Conservation (phyloP, 2,888 invertebrate genomes). For the Pyrochroa serraticornis region DNA sequence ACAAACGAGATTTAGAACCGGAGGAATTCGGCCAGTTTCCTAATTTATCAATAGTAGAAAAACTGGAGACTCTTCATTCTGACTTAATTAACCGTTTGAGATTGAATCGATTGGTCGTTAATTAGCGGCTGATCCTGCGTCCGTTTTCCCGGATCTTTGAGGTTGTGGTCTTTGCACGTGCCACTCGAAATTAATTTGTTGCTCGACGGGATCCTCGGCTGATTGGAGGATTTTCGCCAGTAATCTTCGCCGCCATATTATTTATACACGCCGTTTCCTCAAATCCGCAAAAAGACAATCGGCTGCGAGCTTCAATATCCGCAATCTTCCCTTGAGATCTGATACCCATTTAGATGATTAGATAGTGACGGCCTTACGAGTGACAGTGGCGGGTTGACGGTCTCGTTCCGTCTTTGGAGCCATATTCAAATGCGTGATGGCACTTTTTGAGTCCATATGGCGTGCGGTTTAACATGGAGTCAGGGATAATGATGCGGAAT, state of each 20-base stretch:
- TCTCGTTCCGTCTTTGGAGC: slow-evolving; percentile 6
- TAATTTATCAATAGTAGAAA: too few species aligned
- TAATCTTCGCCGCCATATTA: slow-evolving; percentile 12
- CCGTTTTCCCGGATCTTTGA: too few species aligned
- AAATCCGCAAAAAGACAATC: slow-evolving; percentile 27
- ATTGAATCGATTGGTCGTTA: too few species aligned
- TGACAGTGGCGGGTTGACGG: slow-evolving; percentile 20
- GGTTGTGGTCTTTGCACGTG: too few species aligned
- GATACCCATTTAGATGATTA: slow-evolving; percentile 33
- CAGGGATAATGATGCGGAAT: slow-evolving; percentile 27
- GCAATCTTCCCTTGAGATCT: slow-evolving; percentile 30
- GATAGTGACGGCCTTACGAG: slow-evolving; percentile 26
- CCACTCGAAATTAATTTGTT: too few species aligned
- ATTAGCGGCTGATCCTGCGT: too few species aligned
- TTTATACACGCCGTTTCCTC: slow-evolving; percentile 18
- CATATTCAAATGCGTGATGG: slow-evolving; percentile 28
- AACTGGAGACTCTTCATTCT: too few species aligned
- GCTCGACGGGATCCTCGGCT: too few species aligned
- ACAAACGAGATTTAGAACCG: too few species aligned
- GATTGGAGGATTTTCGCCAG: too few species aligned
- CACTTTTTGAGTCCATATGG: slow-evolving; percentile 16
- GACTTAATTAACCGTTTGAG: too few species aligned
- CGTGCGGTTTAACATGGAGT: slow-evolving; percentile 13
- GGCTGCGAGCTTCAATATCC: slow-evolving; percentile 25
- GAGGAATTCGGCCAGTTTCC: too few species aligned